Base-by-base conservation (phyloP, 2,797 vertebrate genomes). In the Pteronotus mesoamericanus region DNA sequence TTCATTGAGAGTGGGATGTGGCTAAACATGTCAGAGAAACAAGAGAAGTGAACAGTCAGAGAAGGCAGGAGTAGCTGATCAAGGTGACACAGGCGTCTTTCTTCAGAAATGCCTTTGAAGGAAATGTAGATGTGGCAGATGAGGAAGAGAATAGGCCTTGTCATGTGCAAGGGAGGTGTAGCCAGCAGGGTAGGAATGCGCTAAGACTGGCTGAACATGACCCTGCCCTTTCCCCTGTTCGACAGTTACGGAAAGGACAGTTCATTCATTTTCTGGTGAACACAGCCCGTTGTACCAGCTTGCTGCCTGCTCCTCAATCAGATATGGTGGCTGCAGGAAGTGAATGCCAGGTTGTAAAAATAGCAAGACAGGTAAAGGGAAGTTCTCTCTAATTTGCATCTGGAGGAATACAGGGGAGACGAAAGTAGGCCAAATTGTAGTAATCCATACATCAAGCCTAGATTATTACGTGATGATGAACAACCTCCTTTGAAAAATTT, bases 181-280 rank as follows among this genome's bases (percentile, higher is more conserved):
- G 39, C 44, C 5, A 0, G 42, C 19, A 19, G 29, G 4, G 46
- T 6, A 59, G 44, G n/a, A 82, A 80, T 42, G 64, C 11, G 6
- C 21, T 22, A 22, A 53, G 55, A 22, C 34, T 3, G 29, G 80
- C 64, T 64, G 32, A 84, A 32, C 10, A 1, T 0, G 57, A 51
- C 39, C 69, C 39, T 85, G 48, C n/a, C 78, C 83, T 86, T 80
- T 55, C 26, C 19, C 24, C 14, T 9, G 2, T n/a, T 61, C 55
- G 68, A 90, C 48, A 80, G 85, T 51, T n/a, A 85, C 2, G 4
- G 64, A 71, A 91, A 94, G 68, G 92, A 97, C n/a, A n/a, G 90
- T 48, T 84, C 34, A 12, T 32, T 51, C 39, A 9, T 77, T 92
- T 91, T 87, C 53, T 77, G 37, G 19, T 51, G 61, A 96, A 19